Percentiles rank a stretch among this genome's conserved stretches.
phyloP scores from a whole-genome alignment of 2,888 invertebrate species.

The Eulithis testata region DNA sequence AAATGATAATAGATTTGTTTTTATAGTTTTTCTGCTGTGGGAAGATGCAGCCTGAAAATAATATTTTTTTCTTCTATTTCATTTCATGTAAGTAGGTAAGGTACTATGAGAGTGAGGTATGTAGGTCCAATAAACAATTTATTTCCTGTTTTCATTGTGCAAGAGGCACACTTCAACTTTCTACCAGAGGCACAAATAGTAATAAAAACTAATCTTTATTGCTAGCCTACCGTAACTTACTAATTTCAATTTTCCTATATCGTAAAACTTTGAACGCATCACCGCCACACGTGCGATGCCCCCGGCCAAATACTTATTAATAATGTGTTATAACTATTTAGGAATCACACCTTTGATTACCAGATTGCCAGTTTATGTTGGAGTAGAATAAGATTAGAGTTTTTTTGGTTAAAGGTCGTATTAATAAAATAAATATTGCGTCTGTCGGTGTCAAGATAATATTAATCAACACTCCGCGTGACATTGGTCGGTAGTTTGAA shows the following conservation, averaged over 20 bases:
- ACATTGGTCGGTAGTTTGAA: not conserved
- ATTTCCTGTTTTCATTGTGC: not conserved
- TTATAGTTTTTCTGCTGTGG: too few species aligned
- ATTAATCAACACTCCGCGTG: not conserved
- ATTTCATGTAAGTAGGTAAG: too few species aligned
- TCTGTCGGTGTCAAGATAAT: not conserved
- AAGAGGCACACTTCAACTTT: conserved; percentile 21
- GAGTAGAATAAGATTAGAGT: conserved; percentile 25
- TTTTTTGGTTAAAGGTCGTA: conserved; percentile 27
- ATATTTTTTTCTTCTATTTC: too few species aligned
- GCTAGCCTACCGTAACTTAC: conserved; percentile 43
- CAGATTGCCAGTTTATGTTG: conserved; percentile 16
- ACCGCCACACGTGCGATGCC: conserved; percentile 39
- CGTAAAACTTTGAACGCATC: conserved; percentile 38
- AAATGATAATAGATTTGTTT: too few species aligned
- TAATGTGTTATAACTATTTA: conserved; percentile 40
- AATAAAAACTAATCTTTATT: conserved; percentile 44
- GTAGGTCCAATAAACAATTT: too few species aligned
- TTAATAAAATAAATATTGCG: conserved; percentile 29
- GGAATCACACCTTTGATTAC: conserved; percentile 37
- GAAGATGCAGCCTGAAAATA: too few species aligned
- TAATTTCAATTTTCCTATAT: conserved; percentile 45
- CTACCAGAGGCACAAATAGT: conserved; percentile 30
- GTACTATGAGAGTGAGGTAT: too few species aligned
- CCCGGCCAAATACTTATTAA: conserved; percentile 39